Conservation (phyloP, 2,113 vertebrate species). For the Amia ocellicauda region DNA sequence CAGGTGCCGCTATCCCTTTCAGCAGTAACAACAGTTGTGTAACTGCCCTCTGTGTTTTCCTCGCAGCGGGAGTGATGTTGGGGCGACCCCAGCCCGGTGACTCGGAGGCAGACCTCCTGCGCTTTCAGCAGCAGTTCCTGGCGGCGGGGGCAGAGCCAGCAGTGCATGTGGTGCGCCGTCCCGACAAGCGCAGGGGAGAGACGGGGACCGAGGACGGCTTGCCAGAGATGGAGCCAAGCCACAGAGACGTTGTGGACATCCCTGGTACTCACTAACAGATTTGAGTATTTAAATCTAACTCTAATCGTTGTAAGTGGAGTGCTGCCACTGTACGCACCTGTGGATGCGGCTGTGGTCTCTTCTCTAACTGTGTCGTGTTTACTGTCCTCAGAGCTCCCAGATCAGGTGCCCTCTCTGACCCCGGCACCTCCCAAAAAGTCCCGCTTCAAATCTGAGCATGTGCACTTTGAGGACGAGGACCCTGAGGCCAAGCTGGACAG, state of each 20-base stretch:
- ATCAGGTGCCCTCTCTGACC: conserved; percentile 77
- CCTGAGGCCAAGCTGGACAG: conserved; percentile 70
- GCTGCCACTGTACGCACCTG: background rate
- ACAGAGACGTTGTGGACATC: conserved; percentile 81
- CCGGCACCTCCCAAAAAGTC: conserved; percentile 87
- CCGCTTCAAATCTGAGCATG: conserved; percentile 59
- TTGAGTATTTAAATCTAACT: too few species aligned
- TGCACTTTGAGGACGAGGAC: conserved; percentile 76
- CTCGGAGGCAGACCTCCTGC: conserved; percentile 84
- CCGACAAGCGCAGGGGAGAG: conserved; percentile 75
- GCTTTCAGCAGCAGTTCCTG: conserved; percentile 82
- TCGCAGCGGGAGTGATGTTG: conserved; percentile 66
- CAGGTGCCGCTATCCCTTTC: background rate
- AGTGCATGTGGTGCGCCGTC: conserved; percentile 76
- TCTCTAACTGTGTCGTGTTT: background rate
- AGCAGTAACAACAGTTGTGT: background rate
- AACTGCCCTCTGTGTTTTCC: background rate
- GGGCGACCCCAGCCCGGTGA: conserved; percentile 85
- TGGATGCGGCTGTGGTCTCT: background rate
- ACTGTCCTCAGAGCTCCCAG: conserved; percentile 72
- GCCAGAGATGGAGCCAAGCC: conserved; percentile 20
- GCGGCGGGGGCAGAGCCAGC: conserved; percentile 67
- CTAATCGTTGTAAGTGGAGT: too few species aligned
- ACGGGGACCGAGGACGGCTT: conserved; percentile 18
- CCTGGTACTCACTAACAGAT: conserved; percentile 60